Evolutionary conservation across 2,888 invertebrate species (phyloP), one percentile per base, ranked within the genome.

Genomic region (Deilephila elpenor): DNA sequence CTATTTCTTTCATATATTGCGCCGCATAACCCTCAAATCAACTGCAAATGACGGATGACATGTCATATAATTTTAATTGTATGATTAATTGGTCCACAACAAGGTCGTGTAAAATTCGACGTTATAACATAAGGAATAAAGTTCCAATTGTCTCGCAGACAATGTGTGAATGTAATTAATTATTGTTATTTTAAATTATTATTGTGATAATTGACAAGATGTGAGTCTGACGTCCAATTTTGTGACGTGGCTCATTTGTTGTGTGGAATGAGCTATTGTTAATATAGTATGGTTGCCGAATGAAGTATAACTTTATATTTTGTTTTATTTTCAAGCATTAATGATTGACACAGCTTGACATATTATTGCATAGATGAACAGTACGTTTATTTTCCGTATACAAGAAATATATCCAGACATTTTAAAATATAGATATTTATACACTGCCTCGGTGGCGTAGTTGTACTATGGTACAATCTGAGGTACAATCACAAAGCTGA

Each of bases 41-140:
- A 34, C 81, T 79, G 78, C 79, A 74, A 83, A 82, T 86, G 88
- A 88, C 86, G 80, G 86, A 88, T 86, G 78, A 83, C 82, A 79
- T 83, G 87, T 86, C 86, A 79, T 79, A 81, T 83, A 76, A 78
- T 84, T 86, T 84, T 87, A 87, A 88, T 88, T 86, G 82, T 81
- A 84, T 86, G 85, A 88, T 86, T 85, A 85, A 88, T 88, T 86
- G 80, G 79, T 74, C 71, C 74, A 74, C 74, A 77, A 74, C 67
- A 3, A 14, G 72, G 14, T 59, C 44, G 59, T 64, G 59, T 73
- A 67, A 73, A 67, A 73, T 37, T 73, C 17, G 67, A 53, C 61
- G 64, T 59, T 73, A 73, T 34, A 67, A 5, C 72, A 59, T 67
- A 73, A 20, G 67, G 25, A 67, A 67, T 73, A 73, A 37, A 59